phyloP scores from a whole-genome alignment of 1,140 invertebrate genomes.

The Notospermus geniculatus region DNA sequence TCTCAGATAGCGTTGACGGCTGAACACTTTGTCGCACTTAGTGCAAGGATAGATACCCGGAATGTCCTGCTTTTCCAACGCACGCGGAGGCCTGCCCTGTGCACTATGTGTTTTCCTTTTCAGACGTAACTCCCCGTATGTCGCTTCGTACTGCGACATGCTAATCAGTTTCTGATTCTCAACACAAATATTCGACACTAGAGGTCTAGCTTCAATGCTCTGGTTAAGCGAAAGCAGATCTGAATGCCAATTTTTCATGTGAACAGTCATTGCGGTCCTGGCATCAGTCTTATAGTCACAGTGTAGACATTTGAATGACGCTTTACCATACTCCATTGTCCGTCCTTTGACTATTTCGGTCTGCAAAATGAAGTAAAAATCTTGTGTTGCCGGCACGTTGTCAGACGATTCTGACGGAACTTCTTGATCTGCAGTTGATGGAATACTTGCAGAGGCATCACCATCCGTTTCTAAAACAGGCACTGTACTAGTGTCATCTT shows the following conservation, averaged over 20 bases:
- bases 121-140: neutral
- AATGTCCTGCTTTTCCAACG: conserved; percentile 43
- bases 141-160: neutral
- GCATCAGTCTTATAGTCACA: conserved; percentile 35
- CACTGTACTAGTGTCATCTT: too few species aligned
- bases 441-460: too few species aligned
- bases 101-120: neutral
- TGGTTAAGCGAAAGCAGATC: conserved; percentile 29
- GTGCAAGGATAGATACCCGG: conserved; percentile 39
- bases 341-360: conserved; percentile 22
- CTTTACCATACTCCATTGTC: conserved; percentile 25
- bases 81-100: neutral
- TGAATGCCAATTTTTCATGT: conserved; percentile 36
- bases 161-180: neutral
- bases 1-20: conserved; percentile 41
- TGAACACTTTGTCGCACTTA: conserved; percentile 46
- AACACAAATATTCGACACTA: neutral
- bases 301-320: conserved; percentile 39
- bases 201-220: conserved; percentile 22
- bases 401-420: too few species aligned
- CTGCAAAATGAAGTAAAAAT: conserved; percentile 40
- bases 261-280: conserved; percentile 33
- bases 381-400: neutral
- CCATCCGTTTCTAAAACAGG: too few species aligned
- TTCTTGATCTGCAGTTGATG: too few species aligned